Percentiles rank a stretch among this genome's conserved stretches.
Evolutionary conservation across 2,888 invertebrate genomes (phyloP).

Genomic region (Tortrix viridana): DNA sequence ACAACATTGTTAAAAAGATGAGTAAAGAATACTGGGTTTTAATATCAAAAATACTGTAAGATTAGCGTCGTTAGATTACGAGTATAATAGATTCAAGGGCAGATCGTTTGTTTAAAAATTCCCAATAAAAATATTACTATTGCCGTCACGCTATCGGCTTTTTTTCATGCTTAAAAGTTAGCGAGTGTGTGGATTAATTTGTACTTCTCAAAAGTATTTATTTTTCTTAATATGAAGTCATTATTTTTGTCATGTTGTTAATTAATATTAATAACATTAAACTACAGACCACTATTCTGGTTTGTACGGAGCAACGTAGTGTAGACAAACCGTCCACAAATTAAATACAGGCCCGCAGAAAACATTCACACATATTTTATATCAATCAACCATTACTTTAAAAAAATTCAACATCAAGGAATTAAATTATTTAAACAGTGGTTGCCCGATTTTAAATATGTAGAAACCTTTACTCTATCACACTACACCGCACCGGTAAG

Average conservation of each 20-base stretch:
- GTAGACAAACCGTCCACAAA: too few relatives aligned
- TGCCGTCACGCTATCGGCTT: neutral
- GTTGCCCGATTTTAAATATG: neutral
- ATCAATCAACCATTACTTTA: too few relatives aligned
- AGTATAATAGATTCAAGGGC: slow-evolving; percentile 5
- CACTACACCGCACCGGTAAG: neutral
- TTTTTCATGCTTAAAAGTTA: neutral
- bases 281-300: too few relatives aligned
- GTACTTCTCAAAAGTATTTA: slow-evolving; percentile 34
- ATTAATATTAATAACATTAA: too few relatives aligned
- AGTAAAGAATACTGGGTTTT: slow-evolving; percentile 12
- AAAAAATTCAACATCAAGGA: too few relatives aligned
- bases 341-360: too few relatives aligned
- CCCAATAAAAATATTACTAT: slow-evolving; percentile 15
- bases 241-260: too few relatives aligned
- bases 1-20: neutral
- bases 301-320: too few relatives aligned
- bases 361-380: too few relatives aligned
- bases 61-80: slow-evolving; percentile 13
- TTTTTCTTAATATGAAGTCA: neutral
- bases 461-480: neutral
- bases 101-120: slow-evolving; percentile 9
- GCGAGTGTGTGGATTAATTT: slow-evolving; percentile 36
- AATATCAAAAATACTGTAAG: slow-evolving; percentile 33
- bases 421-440: too few relatives aligned